Base-by-base conservation (phyloP, 2,888 invertebrate species). In the Tachina lurida region DNA sequence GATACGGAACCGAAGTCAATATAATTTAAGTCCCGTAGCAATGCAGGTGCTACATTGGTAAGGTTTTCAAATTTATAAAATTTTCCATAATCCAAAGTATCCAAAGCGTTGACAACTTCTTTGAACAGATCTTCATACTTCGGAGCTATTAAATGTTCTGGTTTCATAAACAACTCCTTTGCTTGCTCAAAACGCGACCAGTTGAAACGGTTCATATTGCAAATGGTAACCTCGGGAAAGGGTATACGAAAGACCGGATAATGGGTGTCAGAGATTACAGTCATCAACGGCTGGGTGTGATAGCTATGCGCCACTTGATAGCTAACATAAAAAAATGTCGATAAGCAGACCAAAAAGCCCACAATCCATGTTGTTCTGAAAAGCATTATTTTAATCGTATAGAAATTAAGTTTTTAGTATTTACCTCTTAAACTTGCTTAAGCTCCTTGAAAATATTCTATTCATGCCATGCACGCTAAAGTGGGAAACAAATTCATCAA, bases 181-280 rank as follows among this genome's bases (percentile, higher is more conserved):
- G 91, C 90, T 45, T 88, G 88, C 0, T 88, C 67, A 3, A 91
- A 77, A 17, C 91, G 91, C 1, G 89, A 88, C 93, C 92, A 93
- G 84, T 93, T 92, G 19, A 93, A 82, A 7, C 91, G 91, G 84
- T 93, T 91, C 8, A 88, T 86, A 82, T 92, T 92, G 80, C 93
- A 93, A 19, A 93, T 88, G 3, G 91, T 88, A 8, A 93, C 70
- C 13, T 90, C 90, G 0, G 93, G 93, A 84, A 91, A 93, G 8
- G 90, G 83, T 31, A 93, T 91, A 19, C 90, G 88, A 68, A 86
- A 87, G 0, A 92, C 86, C 1, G 92, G 90, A 87, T 87, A 89
- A n/a, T 87, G 89, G 0, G 92, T 90, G 13, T 88, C 87, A 39
- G 90, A 90, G 0, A 93, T 88, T 0, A 92, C 89, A 0, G 93